Conservation (phyloP, 1,140 invertebrate genomes). For the Leptonema lineaticorne region DNA sequence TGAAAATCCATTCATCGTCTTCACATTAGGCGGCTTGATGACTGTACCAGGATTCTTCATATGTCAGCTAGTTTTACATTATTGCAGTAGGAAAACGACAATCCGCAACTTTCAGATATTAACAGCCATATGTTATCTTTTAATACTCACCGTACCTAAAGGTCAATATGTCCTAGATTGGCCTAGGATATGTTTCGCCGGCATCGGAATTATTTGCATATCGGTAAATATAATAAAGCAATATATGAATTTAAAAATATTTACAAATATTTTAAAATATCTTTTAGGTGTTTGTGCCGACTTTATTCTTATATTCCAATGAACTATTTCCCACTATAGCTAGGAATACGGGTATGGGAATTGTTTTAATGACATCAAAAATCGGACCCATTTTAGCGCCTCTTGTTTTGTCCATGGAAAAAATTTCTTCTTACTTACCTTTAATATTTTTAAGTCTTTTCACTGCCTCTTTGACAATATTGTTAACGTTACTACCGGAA, state of each 20-base stretch:
- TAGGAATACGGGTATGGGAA: constrained; percentile 65
- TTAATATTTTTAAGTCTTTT: constrained; percentile 46
- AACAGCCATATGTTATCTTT: constrained; percentile 59
- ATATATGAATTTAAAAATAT: not conserved
- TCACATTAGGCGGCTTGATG: constrained; percentile 63
- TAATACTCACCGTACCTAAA: constrained; percentile 58
- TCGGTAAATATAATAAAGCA: constrained; percentile 46
- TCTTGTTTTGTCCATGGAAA: constrained; percentile 61
- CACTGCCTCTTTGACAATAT: constrained; percentile 45
- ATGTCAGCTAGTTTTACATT: constrained; percentile 63
- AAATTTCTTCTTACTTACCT: constrained; percentile 47
- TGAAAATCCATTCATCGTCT: constrained; percentile 70
- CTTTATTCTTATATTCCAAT: constrained; percentile 65
- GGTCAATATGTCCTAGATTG: constrained; percentile 46
- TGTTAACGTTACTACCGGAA: constrained; percentile 50
- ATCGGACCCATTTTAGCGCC: constrained; percentile 70
- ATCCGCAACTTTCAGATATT: constrained; percentile 61
- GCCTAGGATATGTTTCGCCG: constrained; percentile 49
- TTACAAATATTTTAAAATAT: no score
- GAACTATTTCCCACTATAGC: constrained; percentile 70
- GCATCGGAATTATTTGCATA: constrained; percentile 51
- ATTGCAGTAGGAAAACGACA: constrained; percentile 62
- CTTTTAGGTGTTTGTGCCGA: constrained; percentile 58
- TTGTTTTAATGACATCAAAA: constrained; percentile 62
- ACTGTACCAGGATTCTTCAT: constrained; percentile 67